A percentile compares a stretch with the other conserved stretches of the same genome.
These are phyloP conservation scores for Siphlonurus alternatus DNA, from an alignment of 2,888 invertebrate species.

Conservation along the genomic window DNA sequence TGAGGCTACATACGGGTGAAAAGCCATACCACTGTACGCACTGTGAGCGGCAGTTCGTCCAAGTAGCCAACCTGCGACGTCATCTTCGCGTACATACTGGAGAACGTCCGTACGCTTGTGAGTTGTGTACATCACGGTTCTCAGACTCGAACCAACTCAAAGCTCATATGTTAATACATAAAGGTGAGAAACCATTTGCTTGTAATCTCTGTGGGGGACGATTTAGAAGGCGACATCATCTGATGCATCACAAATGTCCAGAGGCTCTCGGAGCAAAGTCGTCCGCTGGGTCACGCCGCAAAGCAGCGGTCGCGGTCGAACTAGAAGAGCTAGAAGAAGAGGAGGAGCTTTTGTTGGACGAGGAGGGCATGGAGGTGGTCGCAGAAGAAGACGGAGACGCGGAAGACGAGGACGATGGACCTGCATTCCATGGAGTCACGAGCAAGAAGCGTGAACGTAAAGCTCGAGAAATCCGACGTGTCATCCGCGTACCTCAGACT, in stretches of 20 bases:
- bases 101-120: conserved; percentile 76
- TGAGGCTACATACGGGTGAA: conserved; percentile 83
- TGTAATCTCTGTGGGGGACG: conserved; percentile 63
- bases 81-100: conserved; percentile 85
- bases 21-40: conserved; percentile 84
- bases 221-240: conserved; percentile 72
- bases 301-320: not conserved
- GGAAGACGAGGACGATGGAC: conserved; percentile 11
- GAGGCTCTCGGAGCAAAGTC: not conserved
- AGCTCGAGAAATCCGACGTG: conserved; percentile 33
- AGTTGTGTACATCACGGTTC: conserved; percentile 69
- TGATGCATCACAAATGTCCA: conserved; percentile 69
- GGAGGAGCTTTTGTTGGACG: conserved; percentile 17
- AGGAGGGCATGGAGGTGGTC: conserved; percentile 23
- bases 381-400: conserved; percentile 13
- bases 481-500: conserved; percentile 25
- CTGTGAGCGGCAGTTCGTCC: conserved; percentile 84
- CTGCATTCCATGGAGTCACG: not conserved
- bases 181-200: conserved; percentile 76
- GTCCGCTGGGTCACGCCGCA: not conserved
- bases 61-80: conserved; percentile 78
- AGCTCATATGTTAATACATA: conserved; percentile 76
- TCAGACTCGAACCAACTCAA: conserved; percentile 86
- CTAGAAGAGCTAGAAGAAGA: conserved; percentile 14
- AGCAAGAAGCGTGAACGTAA: conserved; percentile 24